phyloP scores from a whole-genome alignment of 2,113 vertebrate genomes.

The Odontesthes bonariensis region DNA sequence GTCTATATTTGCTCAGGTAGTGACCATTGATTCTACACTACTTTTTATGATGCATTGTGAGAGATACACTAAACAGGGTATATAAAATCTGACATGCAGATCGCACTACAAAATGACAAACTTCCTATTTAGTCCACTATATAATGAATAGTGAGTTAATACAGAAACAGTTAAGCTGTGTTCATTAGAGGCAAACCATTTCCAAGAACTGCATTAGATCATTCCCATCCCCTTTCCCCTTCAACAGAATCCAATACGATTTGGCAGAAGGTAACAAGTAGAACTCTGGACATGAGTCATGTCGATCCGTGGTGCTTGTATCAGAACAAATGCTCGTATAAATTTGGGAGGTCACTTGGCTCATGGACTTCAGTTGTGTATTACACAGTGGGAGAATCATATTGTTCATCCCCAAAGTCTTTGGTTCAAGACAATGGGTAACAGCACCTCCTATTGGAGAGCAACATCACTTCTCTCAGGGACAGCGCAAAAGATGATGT shows the following conservation, averaged over 20 bases:
- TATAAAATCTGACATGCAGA: too few relatives aligned
- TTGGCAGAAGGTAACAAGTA: constrained; percentile 29
- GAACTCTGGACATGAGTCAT: constrained; percentile 35
- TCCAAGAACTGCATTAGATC: constrained; percentile 8
- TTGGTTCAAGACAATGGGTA: constrained; percentile 32
- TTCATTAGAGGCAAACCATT: constrained; percentile 35
- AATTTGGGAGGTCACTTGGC: constrained; percentile 32
- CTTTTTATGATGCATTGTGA: too few relatives aligned
- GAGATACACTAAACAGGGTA: neutral
- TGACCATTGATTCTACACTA: too few relatives aligned
- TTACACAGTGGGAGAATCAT: neutral
- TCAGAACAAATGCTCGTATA: constrained; percentile 25
- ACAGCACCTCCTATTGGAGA: constrained; percentile 75
- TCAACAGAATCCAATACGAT: constrained; percentile 50
- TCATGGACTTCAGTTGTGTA: neutral
- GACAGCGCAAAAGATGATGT: constrained; percentile 5
- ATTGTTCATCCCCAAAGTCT: neutral
- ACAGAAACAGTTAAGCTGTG: neutral
- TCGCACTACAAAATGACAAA: too few relatives aligned
- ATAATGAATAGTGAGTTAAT: too few relatives aligned
- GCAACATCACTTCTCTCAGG: constrained; percentile 11
- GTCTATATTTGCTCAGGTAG: too few relatives aligned
- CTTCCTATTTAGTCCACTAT: neutral
- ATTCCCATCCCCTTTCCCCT: constrained; percentile 40
- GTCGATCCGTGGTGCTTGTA: constrained; percentile 10